Base-by-base conservation (phyloP, 1,140 invertebrate genomes). In the Drosophila subpulchrella region DNA sequence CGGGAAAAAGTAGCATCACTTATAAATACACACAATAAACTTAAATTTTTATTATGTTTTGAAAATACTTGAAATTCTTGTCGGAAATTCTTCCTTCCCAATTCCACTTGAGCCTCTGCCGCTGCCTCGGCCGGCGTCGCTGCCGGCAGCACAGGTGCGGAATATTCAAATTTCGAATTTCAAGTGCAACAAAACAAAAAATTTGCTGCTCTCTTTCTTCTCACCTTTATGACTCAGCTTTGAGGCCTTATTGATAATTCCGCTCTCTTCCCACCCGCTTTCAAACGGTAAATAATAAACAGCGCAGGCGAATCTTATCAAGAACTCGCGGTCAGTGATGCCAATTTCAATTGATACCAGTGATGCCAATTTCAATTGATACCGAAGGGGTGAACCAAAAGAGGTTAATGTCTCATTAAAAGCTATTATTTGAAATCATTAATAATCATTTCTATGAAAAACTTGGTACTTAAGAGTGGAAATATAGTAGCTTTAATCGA, bases 11-110 rank as follows among this genome's bases (percentile, higher is more conserved):
- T 89, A 65, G 73, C 85, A 82, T 88, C 75, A 66, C 74, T 85
- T 86, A 84, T 82, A 85, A 88, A 85, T 89, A 89, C 72, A 71
- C 85, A 72, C 81, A 89, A 86, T 88, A 88, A 89, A 88, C 75
- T 68, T 57, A 80, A 66, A 81, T 75, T 63, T 89, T 88, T 88
- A 88, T 88, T 80, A 80, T 88, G 84, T 88, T 88, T 88, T 79
- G 84, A 88, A 88, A 88, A 80, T 89, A 89, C 84, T 88, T 84
- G 80, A 88, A 86, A 70, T 71, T 72, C 56, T 62, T 74, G 57
- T 50, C 13, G 32, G 27, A 51, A 51, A 32, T 34, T 51, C 32
- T 15, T 34, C 6, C 6, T 6, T 51, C 10, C n/a, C 56, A 36
- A 65, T 76, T 68, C 65, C 85, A 82, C 83, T 86, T 88, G 78